Evolutionary conservation across 2,113 vertebrate genomes (phyloP).

Genomic region (Platichthys flesus): DNA sequence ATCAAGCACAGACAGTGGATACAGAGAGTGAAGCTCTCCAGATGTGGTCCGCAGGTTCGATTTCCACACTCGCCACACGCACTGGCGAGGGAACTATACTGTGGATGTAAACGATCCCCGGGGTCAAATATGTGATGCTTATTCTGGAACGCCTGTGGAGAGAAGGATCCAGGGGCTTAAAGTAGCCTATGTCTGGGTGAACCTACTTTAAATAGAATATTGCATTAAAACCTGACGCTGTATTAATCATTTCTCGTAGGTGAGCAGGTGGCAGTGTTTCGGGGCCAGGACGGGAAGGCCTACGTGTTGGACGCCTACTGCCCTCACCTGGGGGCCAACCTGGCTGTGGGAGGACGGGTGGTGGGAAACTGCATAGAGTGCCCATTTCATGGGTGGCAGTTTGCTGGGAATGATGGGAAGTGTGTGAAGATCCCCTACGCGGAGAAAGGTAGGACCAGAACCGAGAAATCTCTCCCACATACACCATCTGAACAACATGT

Average conservation of each 20-base stretch:
- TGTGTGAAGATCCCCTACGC: constrained; percentile 80
- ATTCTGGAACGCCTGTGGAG: too few species aligned
- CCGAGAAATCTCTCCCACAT: neutral
- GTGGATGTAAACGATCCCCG: too few species aligned
- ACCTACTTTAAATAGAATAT: neutral
- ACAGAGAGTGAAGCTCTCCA: neutral
- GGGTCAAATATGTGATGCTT: too few species aligned
- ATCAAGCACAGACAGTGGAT: neutral
- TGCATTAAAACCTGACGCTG: neutral
- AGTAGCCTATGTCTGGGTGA: too few species aligned
- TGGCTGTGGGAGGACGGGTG: constrained; percentile 81
- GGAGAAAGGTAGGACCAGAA: constrained; percentile 77
- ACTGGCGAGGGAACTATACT: too few species aligned
- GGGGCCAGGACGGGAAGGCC: constrained; percentile 73
- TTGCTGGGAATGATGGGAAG: constrained; percentile 82
- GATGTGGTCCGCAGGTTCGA: neutral
- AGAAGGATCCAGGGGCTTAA: too few species aligned
- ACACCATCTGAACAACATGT: too few species aligned
- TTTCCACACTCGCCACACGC: too few species aligned
- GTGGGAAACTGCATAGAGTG: constrained; percentile 85
- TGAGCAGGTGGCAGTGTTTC: constrained; percentile 80
- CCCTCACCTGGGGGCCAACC: constrained; percentile 86
- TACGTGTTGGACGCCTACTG: constrained; percentile 84
- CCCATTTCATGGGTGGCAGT: constrained; percentile 88
- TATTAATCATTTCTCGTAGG: constrained; percentile 62